Conservation (phyloP, 2,797 vertebrate species). For the Lacerta bilineata region DNA sequence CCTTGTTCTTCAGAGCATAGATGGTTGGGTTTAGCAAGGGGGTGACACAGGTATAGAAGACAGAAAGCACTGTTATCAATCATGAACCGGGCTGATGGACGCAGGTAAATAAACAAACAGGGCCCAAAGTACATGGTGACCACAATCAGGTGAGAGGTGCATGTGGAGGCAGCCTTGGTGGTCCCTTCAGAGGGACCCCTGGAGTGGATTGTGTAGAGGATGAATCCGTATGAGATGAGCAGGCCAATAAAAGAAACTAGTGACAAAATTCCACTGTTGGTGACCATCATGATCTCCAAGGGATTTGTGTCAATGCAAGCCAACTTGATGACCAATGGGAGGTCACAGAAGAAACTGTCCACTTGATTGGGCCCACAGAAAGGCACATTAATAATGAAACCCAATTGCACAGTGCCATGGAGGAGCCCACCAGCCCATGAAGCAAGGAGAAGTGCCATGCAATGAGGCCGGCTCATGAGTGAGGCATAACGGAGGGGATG, state of each 20-base stretch:
- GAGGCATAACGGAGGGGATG: conserved; percentile 55
- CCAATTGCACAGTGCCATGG: conserved; percentile 59
- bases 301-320: conserved; percentile 56
- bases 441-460: conserved; percentile 33
- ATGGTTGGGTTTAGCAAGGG: conserved; percentile 27
- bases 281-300: conserved; percentile 60
- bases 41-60: conserved; percentile 14
- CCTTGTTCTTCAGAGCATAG: conserved; percentile 28
- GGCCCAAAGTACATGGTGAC: conserved; percentile 34
- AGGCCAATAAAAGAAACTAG: conserved; percentile 55
- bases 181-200: not conserved
- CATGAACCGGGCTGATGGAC: not conserved
- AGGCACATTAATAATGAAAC: conserved; percentile 59
- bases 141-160: conserved; percentile 27
- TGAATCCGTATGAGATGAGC: conserved; percentile 60
- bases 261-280: conserved; percentile 68
- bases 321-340: conserved; percentile 59
- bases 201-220: conserved; percentile 35
- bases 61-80: conserved; percentile 5
- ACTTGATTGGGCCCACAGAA: conserved; percentile 66
- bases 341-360: conserved; percentile 68
- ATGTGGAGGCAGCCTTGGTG: conserved; percentile 34
- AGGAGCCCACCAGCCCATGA: conserved; percentile 66
- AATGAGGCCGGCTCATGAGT: conserved; percentile 45
- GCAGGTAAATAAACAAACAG: conserved; percentile 16